Evolutionary conservation across 2,888 invertebrate species (phyloP).

Genomic region (Eupithecia tripunctaria): DNA sequence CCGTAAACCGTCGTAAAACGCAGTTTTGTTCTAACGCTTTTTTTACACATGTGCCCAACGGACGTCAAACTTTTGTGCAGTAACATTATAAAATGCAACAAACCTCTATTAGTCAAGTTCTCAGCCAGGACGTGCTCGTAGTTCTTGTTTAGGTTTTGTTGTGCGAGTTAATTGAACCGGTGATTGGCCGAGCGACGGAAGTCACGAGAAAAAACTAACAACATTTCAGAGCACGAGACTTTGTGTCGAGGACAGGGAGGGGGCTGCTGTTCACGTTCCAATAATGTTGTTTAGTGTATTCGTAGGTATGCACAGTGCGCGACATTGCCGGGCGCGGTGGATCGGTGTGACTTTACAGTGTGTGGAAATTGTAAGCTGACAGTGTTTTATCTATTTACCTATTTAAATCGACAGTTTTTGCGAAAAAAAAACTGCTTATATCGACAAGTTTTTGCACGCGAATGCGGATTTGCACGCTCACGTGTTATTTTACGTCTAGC

Average conservation of each 20-base stretch:
- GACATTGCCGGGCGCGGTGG: background rate
- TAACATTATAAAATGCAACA: no score
- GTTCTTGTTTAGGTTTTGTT: constrained; percentile 51
- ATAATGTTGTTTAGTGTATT: background rate
- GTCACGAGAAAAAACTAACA: constrained; percentile 8
- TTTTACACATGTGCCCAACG: no score
- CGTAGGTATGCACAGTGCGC: background rate
- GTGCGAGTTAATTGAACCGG: constrained; percentile 51
- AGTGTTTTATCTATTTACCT: background rate
- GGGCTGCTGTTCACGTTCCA: background rate
- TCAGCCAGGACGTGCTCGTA: background rate
- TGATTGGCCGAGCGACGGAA: constrained; percentile 37
- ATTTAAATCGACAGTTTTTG: no score
- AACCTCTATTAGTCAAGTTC: background rate
- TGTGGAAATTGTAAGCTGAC: background rate
- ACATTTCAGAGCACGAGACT: constrained; percentile 1
- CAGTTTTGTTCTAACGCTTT: no score
- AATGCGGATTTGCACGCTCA: no score
- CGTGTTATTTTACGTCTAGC: no score
- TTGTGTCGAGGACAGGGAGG: background rate
- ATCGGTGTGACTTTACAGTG: no score
- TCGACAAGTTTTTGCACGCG: no score
- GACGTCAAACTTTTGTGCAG: no score
- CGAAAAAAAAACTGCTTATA: no score
- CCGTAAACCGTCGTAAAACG: no score